These are phyloP conservation scores for Stegastes partitus DNA, from an alignment of 2,113 vertebrate species.

Conservation along the genomic window DNA sequence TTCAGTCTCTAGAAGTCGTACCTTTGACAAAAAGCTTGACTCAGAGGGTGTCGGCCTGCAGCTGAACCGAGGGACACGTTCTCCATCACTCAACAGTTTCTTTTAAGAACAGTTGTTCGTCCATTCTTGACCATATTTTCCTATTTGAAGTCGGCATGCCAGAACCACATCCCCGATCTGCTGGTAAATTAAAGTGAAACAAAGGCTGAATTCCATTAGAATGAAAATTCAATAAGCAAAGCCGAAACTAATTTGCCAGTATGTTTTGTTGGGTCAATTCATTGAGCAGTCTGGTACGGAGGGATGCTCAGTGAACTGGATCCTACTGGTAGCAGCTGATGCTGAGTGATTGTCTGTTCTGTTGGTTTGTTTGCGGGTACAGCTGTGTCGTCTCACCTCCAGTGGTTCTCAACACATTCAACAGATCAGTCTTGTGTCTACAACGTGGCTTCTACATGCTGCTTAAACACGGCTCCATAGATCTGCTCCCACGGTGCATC, in stretches of 20 bases:
- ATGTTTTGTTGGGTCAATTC: too few species aligned
- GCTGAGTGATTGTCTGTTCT: neutral
- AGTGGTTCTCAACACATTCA: neutral
- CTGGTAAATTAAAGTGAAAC: constrained; percentile 7
- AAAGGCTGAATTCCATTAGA: constrained; percentile 5
- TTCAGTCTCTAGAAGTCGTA: too few species aligned
- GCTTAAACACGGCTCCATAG: neutral
- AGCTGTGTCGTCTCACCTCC: neutral
- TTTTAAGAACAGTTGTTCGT: too few species aligned
- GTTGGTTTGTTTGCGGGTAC: neutral
- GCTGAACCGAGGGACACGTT: too few species aligned
- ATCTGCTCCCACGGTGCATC: too few species aligned
- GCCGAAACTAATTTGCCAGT: too few species aligned
- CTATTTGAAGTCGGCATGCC: neutral
- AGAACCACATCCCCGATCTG: neutral
- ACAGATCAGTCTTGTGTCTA: neutral
- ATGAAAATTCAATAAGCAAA: neutral
- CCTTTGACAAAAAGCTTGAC: too few species aligned
- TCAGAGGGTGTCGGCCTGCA: neutral
- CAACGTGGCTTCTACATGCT: neutral
- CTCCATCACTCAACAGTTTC: too few species aligned
- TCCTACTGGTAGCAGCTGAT: neutral
- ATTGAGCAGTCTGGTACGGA: too few species aligned
- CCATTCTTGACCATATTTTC: neutral
- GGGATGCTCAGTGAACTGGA: too few species aligned